Percentiles rank a stretch among this genome's conserved stretches.
These are phyloP conservation scores for Diuraphis noxia DNA, from an alignment of 1,140 invertebrate genomes.

Conservation along the genomic window DNA sequence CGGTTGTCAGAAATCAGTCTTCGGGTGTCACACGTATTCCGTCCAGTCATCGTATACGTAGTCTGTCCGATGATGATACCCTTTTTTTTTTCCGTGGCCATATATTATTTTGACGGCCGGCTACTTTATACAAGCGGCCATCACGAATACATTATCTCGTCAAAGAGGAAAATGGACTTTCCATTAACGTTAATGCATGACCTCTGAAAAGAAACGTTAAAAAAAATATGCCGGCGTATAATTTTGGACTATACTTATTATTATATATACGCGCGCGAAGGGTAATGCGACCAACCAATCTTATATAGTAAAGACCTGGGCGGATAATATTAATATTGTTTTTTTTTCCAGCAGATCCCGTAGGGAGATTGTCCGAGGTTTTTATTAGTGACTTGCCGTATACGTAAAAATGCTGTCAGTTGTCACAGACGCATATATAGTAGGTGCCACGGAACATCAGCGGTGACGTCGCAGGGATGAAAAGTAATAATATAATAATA, in stretches of 20 bases:
- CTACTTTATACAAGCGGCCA: slow-evolving; percentile 35
- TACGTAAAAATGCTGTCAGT: slow-evolving; percentile 17
- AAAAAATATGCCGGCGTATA: slow-evolving; percentile 47
- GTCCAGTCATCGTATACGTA: slow-evolving; percentile 40
- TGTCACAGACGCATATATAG: slow-evolving; percentile 4
- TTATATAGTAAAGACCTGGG: slow-evolving; percentile 16
- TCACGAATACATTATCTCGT: slow-evolving; percentile 54
- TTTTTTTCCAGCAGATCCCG: slow-evolving; percentile 34
- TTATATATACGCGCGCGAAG: not conserved
- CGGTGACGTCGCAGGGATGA: slow-evolving; percentile 12
- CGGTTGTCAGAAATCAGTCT: slow-evolving; percentile 43
- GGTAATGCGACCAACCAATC: not conserved
- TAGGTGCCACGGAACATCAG: not conserved
- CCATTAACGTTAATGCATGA: slow-evolving; percentile 49
- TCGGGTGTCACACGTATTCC: slow-evolving; percentile 44
- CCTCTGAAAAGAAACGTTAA: slow-evolving; percentile 19
- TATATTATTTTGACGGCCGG: slow-evolving; percentile 30
- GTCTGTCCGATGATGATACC: slow-evolving; percentile 38
- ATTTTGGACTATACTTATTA: slow-evolving; percentile 34
- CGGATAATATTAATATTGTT: slow-evolving; percentile 31
- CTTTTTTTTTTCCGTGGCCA: slow-evolving; percentile 30
- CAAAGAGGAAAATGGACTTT: slow-evolving; percentile 51
- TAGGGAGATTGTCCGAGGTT: not conserved
- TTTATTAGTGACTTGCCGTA: slow-evolving; percentile 28
- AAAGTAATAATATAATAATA: slow-evolving; percentile 17